Evolutionary conservation across 2,888 invertebrate genomes (phyloP), one percentile per base, ranked within the genome.

Genomic region (Chloroclystis v-ata): DNA sequence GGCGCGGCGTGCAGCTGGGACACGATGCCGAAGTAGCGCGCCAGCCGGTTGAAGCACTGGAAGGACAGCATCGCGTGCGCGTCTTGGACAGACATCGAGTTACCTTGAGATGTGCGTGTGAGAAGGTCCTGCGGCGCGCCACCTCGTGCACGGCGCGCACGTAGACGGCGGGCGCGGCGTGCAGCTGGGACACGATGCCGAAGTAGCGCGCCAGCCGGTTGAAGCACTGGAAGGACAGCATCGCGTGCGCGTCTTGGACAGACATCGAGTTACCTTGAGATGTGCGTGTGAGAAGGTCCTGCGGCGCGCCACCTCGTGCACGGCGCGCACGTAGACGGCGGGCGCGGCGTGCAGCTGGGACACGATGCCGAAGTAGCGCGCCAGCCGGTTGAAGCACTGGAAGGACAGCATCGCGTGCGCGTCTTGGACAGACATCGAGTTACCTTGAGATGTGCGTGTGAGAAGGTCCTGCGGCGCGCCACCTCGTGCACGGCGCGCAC

Each of bases 1-100:
- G 98, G 97, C 1, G 97, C 94, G 49, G 91, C 85, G 76, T 97
- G 95, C 53, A 98, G 91, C 84, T 98, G 97, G 56, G 93, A 92
- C 42, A 98, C 90, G 43, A 97, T 93, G 66, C 93, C 92, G 61
- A 97, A 90, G 70, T 95, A 93, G n/a, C 92, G 90, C 66, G 93
- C 90, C 33, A 97, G 88, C 1, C 95, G 90, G 65, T 92, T 92
- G 69, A 97, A 84, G 67, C 93, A 95, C 65, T 96, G 95, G 75
- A 93, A 92, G 72, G 95, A 94, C 61, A 97, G 92, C 65, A 94
- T 90, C 61, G 97, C 85, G 65, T 93, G 93, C 65, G 93, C 92
- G 70, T 95, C 95, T 48, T 94, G 91, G 61, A 95, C 95, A 59
- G 92, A 91, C 89, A 97, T 93, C 56, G 91, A 90, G 78, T 94